These are phyloP conservation scores for Metalampra italica DNA, from an alignment of 2,888 invertebrate genomes.

Conservation along the genomic window DNA sequence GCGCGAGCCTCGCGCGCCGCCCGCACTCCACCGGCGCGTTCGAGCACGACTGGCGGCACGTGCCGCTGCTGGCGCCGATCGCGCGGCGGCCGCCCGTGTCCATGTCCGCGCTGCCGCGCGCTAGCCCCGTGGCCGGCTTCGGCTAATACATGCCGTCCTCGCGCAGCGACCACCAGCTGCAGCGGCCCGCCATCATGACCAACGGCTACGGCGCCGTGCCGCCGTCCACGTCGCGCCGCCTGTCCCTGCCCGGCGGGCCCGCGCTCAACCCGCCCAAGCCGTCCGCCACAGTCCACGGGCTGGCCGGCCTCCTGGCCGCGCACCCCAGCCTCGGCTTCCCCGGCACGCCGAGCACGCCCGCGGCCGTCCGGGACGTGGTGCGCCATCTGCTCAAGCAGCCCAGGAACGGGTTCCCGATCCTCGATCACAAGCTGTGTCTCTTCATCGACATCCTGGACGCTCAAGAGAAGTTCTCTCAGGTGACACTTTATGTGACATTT, in stretches of 20 bases:
- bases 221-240: conserved; percentile 69
- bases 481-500: conserved; percentile 47
- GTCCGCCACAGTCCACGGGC: conserved; percentile 81
- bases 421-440: conserved; percentile 87
- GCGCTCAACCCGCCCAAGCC: conserved; percentile 74
- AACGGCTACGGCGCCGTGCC: conserved; percentile 72
- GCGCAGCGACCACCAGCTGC: conserved; percentile 81
- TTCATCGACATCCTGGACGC: conserved; percentile 91
- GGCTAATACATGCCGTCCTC: conserved; percentile 78
- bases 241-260: conserved; percentile 76
- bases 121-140: conserved; percentile 48
- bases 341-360: conserved; percentile 75
- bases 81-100: conserved; percentile 69
- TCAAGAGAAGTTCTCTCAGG: conserved; percentile 90
- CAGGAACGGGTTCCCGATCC: conserved; percentile 85
- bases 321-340: background rate
- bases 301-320: conserved; percentile 39
- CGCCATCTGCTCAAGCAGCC: conserved; percentile 83
- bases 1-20: conserved; percentile 56
- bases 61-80: conserved; percentile 75
- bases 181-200: conserved; percentile 74
- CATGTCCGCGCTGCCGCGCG: conserved; percentile 61
- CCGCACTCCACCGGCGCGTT: conserved; percentile 81
- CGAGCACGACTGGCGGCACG: conserved; percentile 59
- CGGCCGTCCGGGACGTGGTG: conserved; percentile 84